Percentiles rank a stretch among this genome's conserved stretches.
These are phyloP conservation scores for Ophion ventricosus DNA, from an alignment of 2,888 invertebrate species.

Conservation along the genomic window DNA sequence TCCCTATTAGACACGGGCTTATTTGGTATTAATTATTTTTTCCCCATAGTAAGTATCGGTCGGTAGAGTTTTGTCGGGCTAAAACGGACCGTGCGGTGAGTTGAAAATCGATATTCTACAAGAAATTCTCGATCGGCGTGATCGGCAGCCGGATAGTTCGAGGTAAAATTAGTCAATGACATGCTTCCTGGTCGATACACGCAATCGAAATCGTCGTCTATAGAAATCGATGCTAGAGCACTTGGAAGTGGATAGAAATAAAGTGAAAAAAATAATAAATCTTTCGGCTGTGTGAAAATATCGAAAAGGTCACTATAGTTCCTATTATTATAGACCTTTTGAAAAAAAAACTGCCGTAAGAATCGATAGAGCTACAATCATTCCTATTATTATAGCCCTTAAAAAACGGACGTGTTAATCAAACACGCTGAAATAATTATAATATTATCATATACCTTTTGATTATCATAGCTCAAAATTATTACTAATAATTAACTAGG, in stretches of 20 bases:
- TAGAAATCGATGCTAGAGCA: background rate
- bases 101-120: slow-evolving; percentile 43
- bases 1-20: slow-evolving; percentile 54
- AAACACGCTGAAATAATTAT: no score
- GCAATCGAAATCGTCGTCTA: background rate
- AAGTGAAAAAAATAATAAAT: background rate
- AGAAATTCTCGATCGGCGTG: slow-evolving; percentile 24
- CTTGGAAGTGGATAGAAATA: background rate
- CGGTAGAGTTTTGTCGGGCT: slow-evolving; percentile 4
- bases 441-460: background rate
- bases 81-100: background rate
- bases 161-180: slow-evolving; percentile 19
- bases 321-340: background rate
- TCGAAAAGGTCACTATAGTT: background rate
- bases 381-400: no score
- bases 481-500: background rate
- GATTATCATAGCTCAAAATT: background rate
- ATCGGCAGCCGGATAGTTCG: slow-evolving; percentile 4
- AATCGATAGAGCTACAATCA: background rate
- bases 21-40: slow-evolving; percentile 63
- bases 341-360: background rate
- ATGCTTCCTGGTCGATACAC: slow-evolving; percentile 30
- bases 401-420: no score
- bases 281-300: background rate
- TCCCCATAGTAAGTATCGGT: slow-evolving; percentile 42